Percentiles rank a stretch among this genome's conserved stretches.
These are phyloP conservation scores for Chrosomus eos DNA, from an alignment of 2,797 vertebrate species.

Conservation along the genomic window DNA sequence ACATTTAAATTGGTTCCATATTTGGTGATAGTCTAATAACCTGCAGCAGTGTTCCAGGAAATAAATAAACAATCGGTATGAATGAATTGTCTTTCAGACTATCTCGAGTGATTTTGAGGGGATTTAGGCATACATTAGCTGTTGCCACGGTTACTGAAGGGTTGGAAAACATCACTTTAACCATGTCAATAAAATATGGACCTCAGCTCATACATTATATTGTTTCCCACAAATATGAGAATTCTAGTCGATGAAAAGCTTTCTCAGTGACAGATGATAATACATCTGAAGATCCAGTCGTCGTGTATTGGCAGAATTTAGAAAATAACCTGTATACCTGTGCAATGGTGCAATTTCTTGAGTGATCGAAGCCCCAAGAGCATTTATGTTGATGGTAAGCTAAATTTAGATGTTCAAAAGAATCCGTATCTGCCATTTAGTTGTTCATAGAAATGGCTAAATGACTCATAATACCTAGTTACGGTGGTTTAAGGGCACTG, in stretches of 20 bases:
- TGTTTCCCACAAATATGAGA: background rate
- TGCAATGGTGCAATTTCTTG: background rate
- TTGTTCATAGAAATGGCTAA: background rate
- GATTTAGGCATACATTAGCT: background rate
- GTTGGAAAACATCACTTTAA: background rate
- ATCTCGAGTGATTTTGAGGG: background rate
- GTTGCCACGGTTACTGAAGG: slow-evolving; percentile 18
- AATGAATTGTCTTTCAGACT: background rate
- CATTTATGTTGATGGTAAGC: background rate
- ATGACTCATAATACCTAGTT: slow-evolving; percentile 20
- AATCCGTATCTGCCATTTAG: background rate
- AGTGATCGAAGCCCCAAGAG: background rate
- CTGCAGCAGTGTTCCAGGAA: background rate
- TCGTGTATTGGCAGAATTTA: background rate
- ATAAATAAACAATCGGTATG: background rate
- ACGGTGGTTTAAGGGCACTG: background rate
- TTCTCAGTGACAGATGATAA: background rate
- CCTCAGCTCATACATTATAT: background rate
- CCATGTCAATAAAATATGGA: background rate
- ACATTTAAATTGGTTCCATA: slow-evolving; percentile 20
- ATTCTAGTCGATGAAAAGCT: background rate
- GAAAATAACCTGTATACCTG: background rate
- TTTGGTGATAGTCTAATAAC: background rate
- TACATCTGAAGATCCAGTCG: background rate
- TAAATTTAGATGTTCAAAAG: slow-evolving; percentile 10